Evolutionary conservation across 2,113 vertebrate species (phyloP).

Genomic region (Hepsetus odoe): DNA sequence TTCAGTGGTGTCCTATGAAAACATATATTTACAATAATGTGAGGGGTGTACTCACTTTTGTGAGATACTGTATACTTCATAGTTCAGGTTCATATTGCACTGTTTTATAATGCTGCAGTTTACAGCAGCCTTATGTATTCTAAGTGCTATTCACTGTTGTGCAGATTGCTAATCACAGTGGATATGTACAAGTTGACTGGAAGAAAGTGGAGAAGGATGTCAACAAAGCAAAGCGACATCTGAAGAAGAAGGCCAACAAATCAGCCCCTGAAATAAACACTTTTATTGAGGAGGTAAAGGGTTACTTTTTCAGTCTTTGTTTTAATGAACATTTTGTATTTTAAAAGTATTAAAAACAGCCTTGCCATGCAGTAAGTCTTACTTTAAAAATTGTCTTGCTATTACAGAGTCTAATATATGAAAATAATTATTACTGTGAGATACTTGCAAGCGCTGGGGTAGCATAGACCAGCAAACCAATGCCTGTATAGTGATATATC

Average conservation of each 20-base stretch:
- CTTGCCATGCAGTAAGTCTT: neutral
- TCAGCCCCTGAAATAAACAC: slow-evolving; percentile 90
- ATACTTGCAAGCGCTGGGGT: too few species aligned
- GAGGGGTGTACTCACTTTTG: too few species aligned
- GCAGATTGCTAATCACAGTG: slow-evolving; percentile 94
- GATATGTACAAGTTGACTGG: slow-evolving; percentile 95
- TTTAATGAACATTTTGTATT: too few species aligned
- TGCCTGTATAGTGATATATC: too few species aligned
- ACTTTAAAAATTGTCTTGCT: too few species aligned
- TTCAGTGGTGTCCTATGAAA: too few species aligned
- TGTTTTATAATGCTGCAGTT: neutral
- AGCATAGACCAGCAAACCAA: too few species aligned
- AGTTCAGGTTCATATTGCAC: neutral
- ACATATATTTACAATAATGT: too few species aligned
- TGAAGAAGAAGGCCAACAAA: slow-evolving; percentile 89
- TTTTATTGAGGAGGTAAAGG: slow-evolving; percentile 87
- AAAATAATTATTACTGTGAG: too few species aligned
- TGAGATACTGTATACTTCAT: too few species aligned
- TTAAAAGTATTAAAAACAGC: neutral
- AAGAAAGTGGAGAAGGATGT: slow-evolving; percentile 97
- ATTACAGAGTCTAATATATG: too few species aligned
- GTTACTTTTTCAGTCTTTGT: neutral
- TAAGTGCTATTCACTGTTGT: neutral
- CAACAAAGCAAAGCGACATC: slow-evolving; percentile 92
- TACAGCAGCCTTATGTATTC: neutral